phyloP scores from a whole-genome alignment of 2,888 invertebrate species.

The Hirtodrosophila cameraria region DNA sequence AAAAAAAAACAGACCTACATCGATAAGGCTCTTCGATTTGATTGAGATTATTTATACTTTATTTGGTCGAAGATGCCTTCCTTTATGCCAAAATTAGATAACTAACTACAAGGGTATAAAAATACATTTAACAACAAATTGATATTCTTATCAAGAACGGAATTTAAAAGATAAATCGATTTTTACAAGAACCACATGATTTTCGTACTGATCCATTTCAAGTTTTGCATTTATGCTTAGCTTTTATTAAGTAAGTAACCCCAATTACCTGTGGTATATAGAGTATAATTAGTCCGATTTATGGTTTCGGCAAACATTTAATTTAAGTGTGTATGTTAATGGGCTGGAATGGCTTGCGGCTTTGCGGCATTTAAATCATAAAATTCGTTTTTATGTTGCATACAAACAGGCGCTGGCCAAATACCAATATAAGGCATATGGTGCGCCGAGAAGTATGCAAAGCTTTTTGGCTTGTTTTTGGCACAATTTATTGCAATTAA shows the following conservation, averaged over 20 bases:
- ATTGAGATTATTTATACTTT: no score
- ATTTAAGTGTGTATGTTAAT: constrained; percentile 39
- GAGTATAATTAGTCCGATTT: constrained; percentile 39
- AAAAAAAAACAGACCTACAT: no score
- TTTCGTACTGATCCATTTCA: no score
- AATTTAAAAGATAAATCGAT: no score
- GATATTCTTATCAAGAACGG: no score
- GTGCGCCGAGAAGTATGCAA: constrained; percentile 33
- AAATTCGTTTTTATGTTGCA: constrained; percentile 58
- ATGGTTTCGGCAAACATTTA: constrained; percentile 24
- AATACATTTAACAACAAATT: no score
- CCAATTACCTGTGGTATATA: not conserved
- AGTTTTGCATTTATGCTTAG: not conserved
- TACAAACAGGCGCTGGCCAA: constrained; percentile 21
- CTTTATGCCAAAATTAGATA: no score
- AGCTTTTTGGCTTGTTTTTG: constrained; percentile 26
- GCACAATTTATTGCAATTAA: constrained; percentile 66
- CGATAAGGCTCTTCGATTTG: no score
- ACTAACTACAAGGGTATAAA: no score
- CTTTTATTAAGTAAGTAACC: not conserved
- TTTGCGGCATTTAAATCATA: constrained; percentile 63
- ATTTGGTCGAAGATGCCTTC: no score
- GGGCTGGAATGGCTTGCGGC: constrained; percentile 51
- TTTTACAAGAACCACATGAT: no score
- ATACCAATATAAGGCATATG: constrained; percentile 34